phyloP scores from a whole-genome alignment of 2,113 vertebrate genomes.

The Leucopsar rothschildi region DNA sequence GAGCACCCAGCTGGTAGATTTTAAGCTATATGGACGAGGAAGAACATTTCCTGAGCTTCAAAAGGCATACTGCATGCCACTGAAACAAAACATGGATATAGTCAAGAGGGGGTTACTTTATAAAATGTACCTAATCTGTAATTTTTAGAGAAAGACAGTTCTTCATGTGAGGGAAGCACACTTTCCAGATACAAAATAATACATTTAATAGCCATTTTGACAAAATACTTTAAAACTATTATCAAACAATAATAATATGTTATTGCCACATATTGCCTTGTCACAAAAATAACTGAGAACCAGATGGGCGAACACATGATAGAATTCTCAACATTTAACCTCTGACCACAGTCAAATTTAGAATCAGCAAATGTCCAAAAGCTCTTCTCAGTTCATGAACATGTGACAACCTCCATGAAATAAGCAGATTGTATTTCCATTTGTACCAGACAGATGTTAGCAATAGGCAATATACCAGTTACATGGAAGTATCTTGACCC shows the following conservation, averaged over 20 bases:
- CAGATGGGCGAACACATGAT: background rate
- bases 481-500: background rate
- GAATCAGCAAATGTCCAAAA: background rate
- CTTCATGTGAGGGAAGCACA: background rate
- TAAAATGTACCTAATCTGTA: background rate
- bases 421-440: background rate
- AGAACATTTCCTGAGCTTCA: background rate
- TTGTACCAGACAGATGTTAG: background rate
- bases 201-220: background rate
- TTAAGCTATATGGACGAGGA: background rate
- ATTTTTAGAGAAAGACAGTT: background rate
- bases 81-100: background rate
- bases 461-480: background rate
- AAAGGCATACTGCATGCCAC: background rate
- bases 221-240: background rate
- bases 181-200: background rate
- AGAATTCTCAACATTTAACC: background rate
- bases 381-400: background rate
- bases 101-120: background rate
- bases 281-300: conserved; percentile 16
- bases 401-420: background rate
- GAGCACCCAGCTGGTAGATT: background rate
- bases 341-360: background rate
- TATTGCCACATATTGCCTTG: background rate
- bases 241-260: background rate